Evolutionary conservation across 2,888 invertebrate genomes (phyloP), one percentile per base, ranked within the genome.

Genomic region (Nomada hirtipes): DNA sequence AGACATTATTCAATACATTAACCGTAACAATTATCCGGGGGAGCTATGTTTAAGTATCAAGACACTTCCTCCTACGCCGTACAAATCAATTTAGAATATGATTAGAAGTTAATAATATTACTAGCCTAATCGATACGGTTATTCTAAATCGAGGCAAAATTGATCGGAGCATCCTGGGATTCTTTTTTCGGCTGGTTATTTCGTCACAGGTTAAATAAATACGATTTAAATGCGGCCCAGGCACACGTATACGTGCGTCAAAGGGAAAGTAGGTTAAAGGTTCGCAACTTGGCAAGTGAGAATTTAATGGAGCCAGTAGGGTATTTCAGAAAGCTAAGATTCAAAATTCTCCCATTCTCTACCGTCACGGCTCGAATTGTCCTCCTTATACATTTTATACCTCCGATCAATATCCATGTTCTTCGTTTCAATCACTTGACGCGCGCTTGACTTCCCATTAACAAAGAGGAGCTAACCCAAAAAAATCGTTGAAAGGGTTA

Each of bases 241-340:
- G 61, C 76, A 55, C 61, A 74, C 73, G 68, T 78, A 73, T 44
- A 72, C 53, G 50, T 29, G 44, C 64, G 69, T 72, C 70, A 60
- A 82, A 55, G 70, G 75, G 11, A 82, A 81, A 86, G 76, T 79
- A 79, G 85, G 85, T 86, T 88, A 84, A 84, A 83, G 82, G 82
- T 84, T 76, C 74, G 73, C 76, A 76, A 84, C 70, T 84, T 79
- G 79, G 63, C 79, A 71, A 79, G 47, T 61, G 76, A 79, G 76
- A 67, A 76, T 53, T 79, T 60, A 26, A 42, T 57, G 77, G 79
- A 65, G 73, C 68, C 77, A 18, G 64, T 59, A 65, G 18, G 72
- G 67, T 73, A 57, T 69, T 79, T 73, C 65, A n/a, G 50, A 50
- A 60, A 86, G 77, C 73, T 68, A 79, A 77, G 73, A 83, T 81